Evolutionary conservation across 2,888 invertebrate species (phyloP).

Genomic region (Mycalesis mineus): DNA sequence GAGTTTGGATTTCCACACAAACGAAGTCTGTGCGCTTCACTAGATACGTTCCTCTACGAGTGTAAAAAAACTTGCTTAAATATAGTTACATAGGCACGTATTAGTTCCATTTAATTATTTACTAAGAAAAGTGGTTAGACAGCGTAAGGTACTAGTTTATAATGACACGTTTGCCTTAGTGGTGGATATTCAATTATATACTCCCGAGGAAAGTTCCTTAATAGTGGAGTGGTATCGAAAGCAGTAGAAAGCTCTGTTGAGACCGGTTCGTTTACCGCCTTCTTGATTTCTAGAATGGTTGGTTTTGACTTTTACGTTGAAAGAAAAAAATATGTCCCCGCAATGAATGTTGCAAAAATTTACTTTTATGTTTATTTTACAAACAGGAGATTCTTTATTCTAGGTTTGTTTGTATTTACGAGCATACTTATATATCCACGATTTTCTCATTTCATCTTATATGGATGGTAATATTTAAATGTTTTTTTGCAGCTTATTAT

Average conservation of each 20-base stretch:
- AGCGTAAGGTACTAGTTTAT: neutral
- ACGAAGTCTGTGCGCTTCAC: no score
- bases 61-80: no score
- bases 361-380: no score
- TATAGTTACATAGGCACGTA: no score
- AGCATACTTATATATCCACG: no score
- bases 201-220: constrained; percentile 8
- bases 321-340: neutral
- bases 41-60: no score
- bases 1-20: no score
- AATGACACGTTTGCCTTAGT: neutral
- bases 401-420: no score
- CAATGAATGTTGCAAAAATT: neutral
- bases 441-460: no score
- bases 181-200: constrained; percentile 5
- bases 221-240: constrained; percentile 22
- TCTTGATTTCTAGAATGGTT: constrained; percentile 1
- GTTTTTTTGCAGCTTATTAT: no score
- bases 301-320: neutral
- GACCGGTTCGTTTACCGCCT: constrained; percentile 13
- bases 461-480: no score
- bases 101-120: neutral
- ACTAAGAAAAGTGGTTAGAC: neutral
- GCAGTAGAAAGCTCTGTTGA: constrained; percentile 25
- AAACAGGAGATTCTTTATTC: no score